These are phyloP conservation scores for Clarias fuscus DNA, from an alignment of 2,797 vertebrate species.

Conservation along the genomic window DNA sequence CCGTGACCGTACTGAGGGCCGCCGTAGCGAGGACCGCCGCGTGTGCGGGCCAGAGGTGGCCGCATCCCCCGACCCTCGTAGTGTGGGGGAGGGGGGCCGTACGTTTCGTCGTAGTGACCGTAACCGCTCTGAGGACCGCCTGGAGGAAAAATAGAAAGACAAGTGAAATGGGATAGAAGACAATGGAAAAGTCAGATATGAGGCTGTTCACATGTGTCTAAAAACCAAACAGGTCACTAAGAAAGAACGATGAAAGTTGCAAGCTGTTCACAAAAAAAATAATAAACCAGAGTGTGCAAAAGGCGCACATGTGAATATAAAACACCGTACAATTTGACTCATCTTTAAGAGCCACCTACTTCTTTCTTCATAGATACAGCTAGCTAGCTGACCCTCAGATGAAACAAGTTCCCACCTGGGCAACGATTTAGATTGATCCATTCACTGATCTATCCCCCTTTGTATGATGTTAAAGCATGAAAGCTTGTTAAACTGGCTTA, in stretches of 20 bases:
- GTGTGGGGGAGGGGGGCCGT: slow-evolving; percentile 84
- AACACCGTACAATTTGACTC: not conserved
- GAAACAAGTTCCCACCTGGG: no score
- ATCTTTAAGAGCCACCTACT: not conserved
- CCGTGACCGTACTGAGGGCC: slow-evolving; percentile 85
- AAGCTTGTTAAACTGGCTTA: not conserved
- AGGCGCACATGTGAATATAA: not conserved
- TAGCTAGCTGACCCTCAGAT: no score
- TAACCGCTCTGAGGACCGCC: slow-evolving; percentile 89
- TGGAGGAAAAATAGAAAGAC: slow-evolving; percentile 47
- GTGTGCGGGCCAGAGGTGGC: slow-evolving; percentile 83
- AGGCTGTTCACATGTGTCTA: no score
- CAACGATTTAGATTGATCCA: not conserved
- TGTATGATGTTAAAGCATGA: not conserved
- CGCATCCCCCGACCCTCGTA: slow-evolving; percentile 90
- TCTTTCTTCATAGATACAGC: not conserved
- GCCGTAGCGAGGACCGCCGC: slow-evolving; percentile 82
- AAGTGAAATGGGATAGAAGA: not conserved
- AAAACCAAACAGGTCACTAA: no score
- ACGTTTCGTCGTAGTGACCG: slow-evolving; percentile 86
- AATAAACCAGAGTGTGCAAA: not conserved
- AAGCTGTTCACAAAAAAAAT: not conserved
- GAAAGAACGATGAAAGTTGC: no score
- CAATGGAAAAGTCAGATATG: no score
- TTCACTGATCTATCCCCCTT: not conserved